These are phyloP conservation scores for Boleophthalmus pectinirostris DNA, from an alignment of 2,113 vertebrate species.

Conservation along the genomic window DNA sequence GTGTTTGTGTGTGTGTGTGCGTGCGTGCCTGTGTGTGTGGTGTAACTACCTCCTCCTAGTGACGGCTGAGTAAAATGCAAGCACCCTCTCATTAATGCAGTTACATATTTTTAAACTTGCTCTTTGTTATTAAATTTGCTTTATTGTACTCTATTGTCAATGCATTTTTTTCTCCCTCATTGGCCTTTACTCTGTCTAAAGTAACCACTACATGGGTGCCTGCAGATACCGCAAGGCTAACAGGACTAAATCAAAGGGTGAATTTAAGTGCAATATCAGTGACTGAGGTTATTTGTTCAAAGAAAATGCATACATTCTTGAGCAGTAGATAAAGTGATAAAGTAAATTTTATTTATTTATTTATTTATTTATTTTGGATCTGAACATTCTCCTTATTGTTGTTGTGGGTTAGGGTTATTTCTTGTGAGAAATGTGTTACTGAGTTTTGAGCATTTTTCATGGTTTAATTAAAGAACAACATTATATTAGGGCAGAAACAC, in stretches of 20 bases:
- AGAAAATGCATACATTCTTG: constrained; percentile 13
- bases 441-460: constrained; percentile 30
- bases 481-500: constrained; percentile 63
- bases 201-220: too few species aligned
- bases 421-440: constrained; percentile 6
- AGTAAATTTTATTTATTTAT: background rate
- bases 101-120: background rate
- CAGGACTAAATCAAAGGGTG: too few species aligned
- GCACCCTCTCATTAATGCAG: background rate
- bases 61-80: constrained; percentile 53
- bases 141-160: background rate
- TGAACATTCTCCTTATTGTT: background rate
- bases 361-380: background rate
- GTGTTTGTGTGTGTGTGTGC: background rate
- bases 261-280: too few species aligned
- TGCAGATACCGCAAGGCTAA: too few species aligned
- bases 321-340: constrained; percentile 4
- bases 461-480: constrained; percentile 82
- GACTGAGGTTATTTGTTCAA: too few species aligned
- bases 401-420: background rate
- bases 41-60: constrained; percentile 65
- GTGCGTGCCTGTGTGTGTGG: background rate
- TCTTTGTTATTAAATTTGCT: background rate
- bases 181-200: background rate
- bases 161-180: background rate